A percentile compares a stretch with the other conserved stretches of the same genome.
Conservation (phyloP, 2,113 vertebrate species). For the Triplophysa tibetana region DNA sequence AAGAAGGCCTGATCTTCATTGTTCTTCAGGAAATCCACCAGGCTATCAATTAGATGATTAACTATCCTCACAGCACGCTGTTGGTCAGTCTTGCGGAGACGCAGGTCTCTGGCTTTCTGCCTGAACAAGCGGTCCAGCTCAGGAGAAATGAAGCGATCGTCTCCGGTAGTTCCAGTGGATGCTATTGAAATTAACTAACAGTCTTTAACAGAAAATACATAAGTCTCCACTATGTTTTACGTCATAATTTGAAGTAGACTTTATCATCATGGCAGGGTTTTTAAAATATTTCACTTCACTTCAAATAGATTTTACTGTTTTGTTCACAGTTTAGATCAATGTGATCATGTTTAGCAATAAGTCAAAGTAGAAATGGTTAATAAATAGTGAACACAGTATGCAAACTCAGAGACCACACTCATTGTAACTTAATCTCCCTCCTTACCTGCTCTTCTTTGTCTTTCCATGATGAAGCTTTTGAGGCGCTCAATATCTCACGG, state of each 20-base stretch:
- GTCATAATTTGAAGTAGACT: too few relatives aligned
- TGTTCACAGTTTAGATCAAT: too few relatives aligned
- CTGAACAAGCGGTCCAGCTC: conserved; percentile 53
- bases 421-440: neutral
- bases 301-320: too few relatives aligned
- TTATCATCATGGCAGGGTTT: too few relatives aligned
- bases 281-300: too few relatives aligned
- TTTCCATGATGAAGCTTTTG: neutral
- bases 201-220: neutral
- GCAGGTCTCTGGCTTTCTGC: conserved; percentile 46
- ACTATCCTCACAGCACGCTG: conserved; percentile 58
- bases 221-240: neutral
- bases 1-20: conserved; percentile 60
- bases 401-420: too few relatives aligned
- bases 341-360: too few relatives aligned
- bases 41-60: conserved; percentile 61
- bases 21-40: conserved; percentile 63
- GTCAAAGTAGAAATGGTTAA: too few relatives aligned
- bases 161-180: neutral
- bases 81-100: conserved; percentile 51
- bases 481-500: neutral
- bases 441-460: neutral
- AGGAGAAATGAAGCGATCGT: conserved; percentile 5
- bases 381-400: too few relatives aligned
- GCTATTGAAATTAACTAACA: neutral